Conservation (phyloP, 2,113 vertebrate genomes). For the Scomber colias region DNA sequence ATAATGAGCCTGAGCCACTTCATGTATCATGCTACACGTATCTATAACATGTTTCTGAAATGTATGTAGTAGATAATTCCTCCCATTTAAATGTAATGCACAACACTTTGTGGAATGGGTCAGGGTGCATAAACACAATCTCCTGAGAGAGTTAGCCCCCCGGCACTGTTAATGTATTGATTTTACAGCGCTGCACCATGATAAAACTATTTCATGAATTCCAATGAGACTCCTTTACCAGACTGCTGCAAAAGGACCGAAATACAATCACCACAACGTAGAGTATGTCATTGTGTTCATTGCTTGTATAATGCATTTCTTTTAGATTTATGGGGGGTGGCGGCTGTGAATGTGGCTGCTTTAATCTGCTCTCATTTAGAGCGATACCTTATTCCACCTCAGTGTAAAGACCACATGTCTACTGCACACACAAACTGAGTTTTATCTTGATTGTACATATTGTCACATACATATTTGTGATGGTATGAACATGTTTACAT, state of each 20-base stretch:
- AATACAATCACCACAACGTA: constrained; percentile 71
- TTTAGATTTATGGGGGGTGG: constrained; percentile 45
- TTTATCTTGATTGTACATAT: constrained; percentile 43
- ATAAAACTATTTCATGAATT: constrained; percentile 84
- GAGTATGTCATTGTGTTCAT: constrained; percentile 67
- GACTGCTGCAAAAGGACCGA: constrained; percentile 61
- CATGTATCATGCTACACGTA: constrained; percentile 23
- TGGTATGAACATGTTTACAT: constrained; percentile 8
- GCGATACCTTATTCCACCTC: constrained; percentile 39
- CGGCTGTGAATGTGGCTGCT: constrained; percentile 38
- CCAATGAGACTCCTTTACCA: constrained; percentile 77
- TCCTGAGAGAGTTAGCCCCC: constrained; percentile 64
- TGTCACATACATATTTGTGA: constrained; percentile 12
- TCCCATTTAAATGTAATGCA: constrained; percentile 74
- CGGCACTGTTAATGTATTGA: constrained; percentile 77
- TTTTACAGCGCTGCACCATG: constrained; percentile 65
- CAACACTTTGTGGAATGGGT: constrained; percentile 71
- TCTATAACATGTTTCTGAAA: constrained; percentile 60
- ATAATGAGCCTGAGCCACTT: constrained; percentile 9
- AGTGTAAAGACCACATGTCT: constrained; percentile 41
- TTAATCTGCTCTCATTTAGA: constrained; percentile 67
- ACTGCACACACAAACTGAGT: neutral
- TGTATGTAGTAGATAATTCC: constrained; percentile 64
- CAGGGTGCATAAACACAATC: constrained; percentile 78
- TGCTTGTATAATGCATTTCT: constrained; percentile 71